phyloP scores from a whole-genome alignment of 2,113 vertebrate species.

The Calonectris borealis region DNA sequence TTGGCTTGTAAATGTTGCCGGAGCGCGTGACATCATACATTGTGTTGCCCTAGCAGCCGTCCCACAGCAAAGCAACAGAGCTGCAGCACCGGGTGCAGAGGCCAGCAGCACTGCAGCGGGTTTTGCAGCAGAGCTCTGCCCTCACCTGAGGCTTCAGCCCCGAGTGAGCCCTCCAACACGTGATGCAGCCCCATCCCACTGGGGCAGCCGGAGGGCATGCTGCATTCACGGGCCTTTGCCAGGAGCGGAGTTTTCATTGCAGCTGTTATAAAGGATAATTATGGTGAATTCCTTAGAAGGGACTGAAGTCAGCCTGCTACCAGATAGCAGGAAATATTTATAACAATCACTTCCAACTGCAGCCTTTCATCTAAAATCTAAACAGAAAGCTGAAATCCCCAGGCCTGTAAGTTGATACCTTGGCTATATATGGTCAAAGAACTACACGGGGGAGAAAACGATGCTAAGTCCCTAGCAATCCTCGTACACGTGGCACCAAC shows the following conservation, averaged over 20 bases:
- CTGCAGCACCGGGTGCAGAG: background rate
- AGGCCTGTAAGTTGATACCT: constrained; percentile 40
- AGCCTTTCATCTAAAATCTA: constrained; percentile 66
- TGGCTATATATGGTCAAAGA: constrained; percentile 77
- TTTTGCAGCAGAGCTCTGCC: background rate
- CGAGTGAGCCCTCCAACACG: accelerated
- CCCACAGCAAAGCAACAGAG: constrained; percentile 34
- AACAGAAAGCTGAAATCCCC: constrained; percentile 72
- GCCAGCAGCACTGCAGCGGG: background rate
- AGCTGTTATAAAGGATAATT: background rate
- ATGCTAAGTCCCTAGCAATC: constrained; percentile 23
- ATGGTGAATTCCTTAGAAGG: constrained; percentile 24
- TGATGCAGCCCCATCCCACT: background rate
- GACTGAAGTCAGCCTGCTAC: constrained; percentile 44
- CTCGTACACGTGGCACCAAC: background rate
- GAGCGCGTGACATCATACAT: background rate
- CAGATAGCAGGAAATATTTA: constrained; percentile 72
- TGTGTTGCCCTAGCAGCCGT: constrained; percentile 14
- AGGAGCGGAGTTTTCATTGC: background rate
- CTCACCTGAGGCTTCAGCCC: background rate
- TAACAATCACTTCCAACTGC: constrained; percentile 55
- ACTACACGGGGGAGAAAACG: constrained; percentile 32
- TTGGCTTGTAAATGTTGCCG: background rate
- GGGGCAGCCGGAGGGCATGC: accelerated
- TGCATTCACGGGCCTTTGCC: background rate